Conservation (phyloP, 2,888 invertebrate species). For the Trichopoda pennipes region DNA sequence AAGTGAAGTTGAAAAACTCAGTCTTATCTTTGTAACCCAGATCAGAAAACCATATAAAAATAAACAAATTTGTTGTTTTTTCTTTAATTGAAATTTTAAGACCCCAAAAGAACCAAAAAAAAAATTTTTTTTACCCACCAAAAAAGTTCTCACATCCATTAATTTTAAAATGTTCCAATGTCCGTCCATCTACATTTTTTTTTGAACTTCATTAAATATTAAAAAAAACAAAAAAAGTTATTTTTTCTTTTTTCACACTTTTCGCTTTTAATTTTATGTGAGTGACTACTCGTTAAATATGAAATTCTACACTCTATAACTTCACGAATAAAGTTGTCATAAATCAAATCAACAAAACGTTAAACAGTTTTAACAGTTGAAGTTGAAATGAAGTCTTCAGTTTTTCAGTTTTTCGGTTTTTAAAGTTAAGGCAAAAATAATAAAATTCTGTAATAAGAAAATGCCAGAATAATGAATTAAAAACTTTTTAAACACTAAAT, state of each 20-base stretch:
- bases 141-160: conserved; percentile 63
- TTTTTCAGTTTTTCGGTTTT: conserved; percentile 23
- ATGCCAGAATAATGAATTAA: conserved; percentile 38
- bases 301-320: conserved; percentile 56
- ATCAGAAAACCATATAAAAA: conserved; percentile 26
- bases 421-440: neutral
- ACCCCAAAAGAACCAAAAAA: neutral
- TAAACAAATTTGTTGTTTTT: neutral
- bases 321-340: conserved; percentile 47
- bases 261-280: conserved; percentile 33
- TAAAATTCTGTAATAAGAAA: conserved; percentile 25
- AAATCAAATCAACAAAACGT: conserved; percentile 47
- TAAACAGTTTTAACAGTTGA: conserved; percentile 39
- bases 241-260: neutral
- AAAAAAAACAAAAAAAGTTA: conserved; percentile 4
- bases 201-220: conserved; percentile 32
- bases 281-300: conserved; percentile 52
- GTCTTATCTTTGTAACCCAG: conserved; percentile 55
- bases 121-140: neutral
- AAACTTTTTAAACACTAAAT: conserved; percentile 52
- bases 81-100: conserved; percentile 8
- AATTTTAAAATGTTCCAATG: neutral
- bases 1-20: conserved; percentile 2
- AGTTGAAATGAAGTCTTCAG: conserved; percentile 32
- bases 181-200: neutral